phyloP scores from a whole-genome alignment of 2,797 vertebrate genomes.

The Miichthys miiuy region DNA sequence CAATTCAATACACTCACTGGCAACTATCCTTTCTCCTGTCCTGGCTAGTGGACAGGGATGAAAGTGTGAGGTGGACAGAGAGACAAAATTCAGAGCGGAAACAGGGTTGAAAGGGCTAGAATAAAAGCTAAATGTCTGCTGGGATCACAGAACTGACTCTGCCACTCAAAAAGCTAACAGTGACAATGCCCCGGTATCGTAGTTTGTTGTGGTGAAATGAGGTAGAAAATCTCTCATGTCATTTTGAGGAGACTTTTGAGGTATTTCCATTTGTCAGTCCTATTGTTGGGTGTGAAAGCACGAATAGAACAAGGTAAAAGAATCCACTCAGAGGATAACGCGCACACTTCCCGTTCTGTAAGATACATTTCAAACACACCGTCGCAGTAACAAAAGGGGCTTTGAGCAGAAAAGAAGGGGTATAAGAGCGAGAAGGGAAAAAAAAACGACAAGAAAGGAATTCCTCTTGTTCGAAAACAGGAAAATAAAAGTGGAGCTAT shows the following conservation, averaged over 20 bases:
- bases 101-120: constrained; percentile 35
- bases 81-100: constrained; percentile 42
- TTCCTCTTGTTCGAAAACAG: constrained; percentile 56
- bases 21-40: constrained; percentile 42
- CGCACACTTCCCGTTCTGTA: constrained; percentile 38
- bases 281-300: constrained; percentile 50
- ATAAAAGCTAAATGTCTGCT: constrained; percentile 43
- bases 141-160: constrained; percentile 46
- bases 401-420: constrained; percentile 38
- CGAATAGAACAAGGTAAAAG: constrained; percentile 47
- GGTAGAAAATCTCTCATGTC: constrained; percentile 55
- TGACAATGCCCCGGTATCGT: constrained; percentile 28
- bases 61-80: constrained; percentile 37
- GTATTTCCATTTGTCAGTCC: constrained; percentile 59
- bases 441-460: constrained; percentile 54
- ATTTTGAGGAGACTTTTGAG: constrained; percentile 61
- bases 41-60: constrained; percentile 11
- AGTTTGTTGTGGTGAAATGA: constrained; percentile 56
- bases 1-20: constrained; percentile 60
- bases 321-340: constrained; percentile 39
- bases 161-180: constrained; percentile 24
- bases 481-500: constrained; percentile 57
- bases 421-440: constrained; percentile 22
- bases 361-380: constrained; percentile 68
- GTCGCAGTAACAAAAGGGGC: constrained; percentile 61